Conservation (phyloP, 2,113 vertebrate genomes). For the Neodon shergylaensis region DNA sequence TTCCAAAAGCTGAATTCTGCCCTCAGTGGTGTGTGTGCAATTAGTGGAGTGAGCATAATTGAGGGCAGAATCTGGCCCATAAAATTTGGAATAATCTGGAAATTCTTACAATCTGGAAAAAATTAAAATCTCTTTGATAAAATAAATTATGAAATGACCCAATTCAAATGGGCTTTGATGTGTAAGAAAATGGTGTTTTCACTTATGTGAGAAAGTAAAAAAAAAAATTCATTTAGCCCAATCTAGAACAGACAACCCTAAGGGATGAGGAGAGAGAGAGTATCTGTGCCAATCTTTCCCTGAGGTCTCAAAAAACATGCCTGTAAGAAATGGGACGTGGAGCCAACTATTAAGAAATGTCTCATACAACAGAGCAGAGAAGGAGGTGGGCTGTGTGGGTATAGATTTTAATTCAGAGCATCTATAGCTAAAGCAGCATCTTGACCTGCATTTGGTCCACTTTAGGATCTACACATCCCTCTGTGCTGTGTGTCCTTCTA, state of each 20-base stretch:
- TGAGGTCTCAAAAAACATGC: background rate
- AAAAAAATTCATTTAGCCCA: slow-evolving; percentile 48
- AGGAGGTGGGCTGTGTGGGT: background rate
- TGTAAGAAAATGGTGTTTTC: slow-evolving; percentile 73
- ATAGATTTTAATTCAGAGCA: background rate
- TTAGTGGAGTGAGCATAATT: slow-evolving; percentile 63
- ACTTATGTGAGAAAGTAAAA: slow-evolving; percentile 70
- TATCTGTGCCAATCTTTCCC: background rate
- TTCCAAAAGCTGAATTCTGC: slow-evolving; percentile 57
- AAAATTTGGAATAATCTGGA: slow-evolving; percentile 76
- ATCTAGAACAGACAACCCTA: slow-evolving; percentile 58
- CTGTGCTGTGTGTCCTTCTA: too few relatives aligned
- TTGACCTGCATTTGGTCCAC: background rate
- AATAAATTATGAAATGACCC: slow-evolving; percentile 75
- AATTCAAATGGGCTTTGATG: slow-evolving; percentile 74
- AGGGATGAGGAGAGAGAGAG: background rate
- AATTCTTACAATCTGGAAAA: slow-evolving; percentile 72
- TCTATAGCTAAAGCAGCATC: background rate
- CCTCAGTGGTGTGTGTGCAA: slow-evolving; percentile 56
- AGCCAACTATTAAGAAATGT: background rate
- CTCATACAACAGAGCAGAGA: background rate
- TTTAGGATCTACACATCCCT: background rate
- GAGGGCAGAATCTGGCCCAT: slow-evolving; percentile 64
- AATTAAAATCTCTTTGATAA: slow-evolving; percentile 79
- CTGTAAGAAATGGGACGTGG: background rate